Conservation (phyloP, 2,113 vertebrate genomes). For the Pseudorasbora parva region DNA sequence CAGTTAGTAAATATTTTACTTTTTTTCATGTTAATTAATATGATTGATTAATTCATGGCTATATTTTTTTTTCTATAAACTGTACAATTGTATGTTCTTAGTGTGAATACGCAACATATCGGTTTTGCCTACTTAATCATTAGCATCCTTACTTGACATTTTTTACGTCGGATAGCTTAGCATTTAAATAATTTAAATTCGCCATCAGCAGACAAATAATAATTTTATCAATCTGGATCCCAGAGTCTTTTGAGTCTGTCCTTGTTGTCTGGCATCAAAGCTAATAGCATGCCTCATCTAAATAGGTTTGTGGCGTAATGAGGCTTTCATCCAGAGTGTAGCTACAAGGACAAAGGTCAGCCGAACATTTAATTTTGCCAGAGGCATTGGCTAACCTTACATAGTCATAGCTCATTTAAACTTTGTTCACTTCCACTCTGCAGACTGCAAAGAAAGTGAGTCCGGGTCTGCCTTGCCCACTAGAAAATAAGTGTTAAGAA, state of each 20-base stretch:
- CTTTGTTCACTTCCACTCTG: background rate
- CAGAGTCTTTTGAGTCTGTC: conserved; percentile 8
- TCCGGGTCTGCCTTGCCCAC: conserved; percentile 13
- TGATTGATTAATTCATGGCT: too few species aligned
- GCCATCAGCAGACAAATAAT: conserved; percentile 7
- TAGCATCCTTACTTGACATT: conserved; percentile 5
- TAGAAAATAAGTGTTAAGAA: conserved; percentile 38
- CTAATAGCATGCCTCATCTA: background rate
- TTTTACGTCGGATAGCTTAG: background rate
- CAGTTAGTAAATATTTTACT: too few species aligned
- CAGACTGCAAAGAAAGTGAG: conserved; percentile 24
- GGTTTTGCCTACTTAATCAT: background rate
- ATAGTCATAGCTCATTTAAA: conserved; percentile 24
- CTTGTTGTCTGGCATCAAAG: background rate
- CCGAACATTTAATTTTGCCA: conserved; percentile 16
- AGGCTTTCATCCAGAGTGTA: conserved; percentile 2
- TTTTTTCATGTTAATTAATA: too few species aligned
- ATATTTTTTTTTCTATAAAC: too few species aligned
- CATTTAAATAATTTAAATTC: conserved; percentile 12
- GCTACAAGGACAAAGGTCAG: conserved; percentile 30
- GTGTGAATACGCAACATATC: too few species aligned
- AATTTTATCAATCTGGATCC: conserved; percentile 11
- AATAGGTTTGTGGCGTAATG: conserved; percentile 24
- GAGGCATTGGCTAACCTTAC: conserved; percentile 4
- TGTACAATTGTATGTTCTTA: too few species aligned